phyloP scores from a whole-genome alignment of 2,888 invertebrate species.

The Tolmerus cingulatus region DNA sequence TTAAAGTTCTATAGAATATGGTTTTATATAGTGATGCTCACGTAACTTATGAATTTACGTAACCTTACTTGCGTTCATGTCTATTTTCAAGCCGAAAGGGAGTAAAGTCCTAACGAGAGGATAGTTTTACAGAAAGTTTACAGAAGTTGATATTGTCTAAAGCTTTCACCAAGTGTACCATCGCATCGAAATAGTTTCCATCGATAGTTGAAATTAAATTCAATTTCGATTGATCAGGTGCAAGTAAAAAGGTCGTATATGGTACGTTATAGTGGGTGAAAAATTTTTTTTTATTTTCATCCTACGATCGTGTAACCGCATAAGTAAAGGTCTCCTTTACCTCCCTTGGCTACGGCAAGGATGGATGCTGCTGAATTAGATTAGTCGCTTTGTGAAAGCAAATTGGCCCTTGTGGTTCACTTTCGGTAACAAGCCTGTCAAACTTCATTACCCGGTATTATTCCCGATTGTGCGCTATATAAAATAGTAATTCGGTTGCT shows the following conservation, averaged over 20 bases:
- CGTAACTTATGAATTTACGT: too few species aligned
- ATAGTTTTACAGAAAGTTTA: too few species aligned
- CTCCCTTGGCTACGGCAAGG: not conserved
- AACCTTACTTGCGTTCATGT: too few species aligned
- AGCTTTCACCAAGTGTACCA: not conserved
- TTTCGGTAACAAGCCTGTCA: not conserved
- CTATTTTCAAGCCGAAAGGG: too few species aligned
- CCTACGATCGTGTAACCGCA: not conserved
- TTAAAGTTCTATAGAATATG: too few species aligned
- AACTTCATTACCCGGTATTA: not conserved
- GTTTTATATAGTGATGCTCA: too few species aligned
- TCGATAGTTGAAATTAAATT: not conserved
- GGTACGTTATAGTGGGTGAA: not conserved
- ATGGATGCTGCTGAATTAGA: not conserved
- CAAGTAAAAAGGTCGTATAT: not conserved
- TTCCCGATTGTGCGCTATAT: not conserved
- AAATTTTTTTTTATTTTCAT: not conserved
- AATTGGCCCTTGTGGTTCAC: not conserved
- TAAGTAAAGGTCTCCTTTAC: not conserved
- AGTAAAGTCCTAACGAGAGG: too few species aligned
- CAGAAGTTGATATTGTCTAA: not conserved
- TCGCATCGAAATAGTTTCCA: not conserved
- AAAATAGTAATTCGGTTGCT: not conserved
- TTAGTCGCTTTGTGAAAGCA: not conserved
- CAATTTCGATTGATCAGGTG: not conserved